Evolutionary conservation across 2,888 invertebrate genomes (phyloP).

Genomic region (Nomada hirtipes): DNA sequence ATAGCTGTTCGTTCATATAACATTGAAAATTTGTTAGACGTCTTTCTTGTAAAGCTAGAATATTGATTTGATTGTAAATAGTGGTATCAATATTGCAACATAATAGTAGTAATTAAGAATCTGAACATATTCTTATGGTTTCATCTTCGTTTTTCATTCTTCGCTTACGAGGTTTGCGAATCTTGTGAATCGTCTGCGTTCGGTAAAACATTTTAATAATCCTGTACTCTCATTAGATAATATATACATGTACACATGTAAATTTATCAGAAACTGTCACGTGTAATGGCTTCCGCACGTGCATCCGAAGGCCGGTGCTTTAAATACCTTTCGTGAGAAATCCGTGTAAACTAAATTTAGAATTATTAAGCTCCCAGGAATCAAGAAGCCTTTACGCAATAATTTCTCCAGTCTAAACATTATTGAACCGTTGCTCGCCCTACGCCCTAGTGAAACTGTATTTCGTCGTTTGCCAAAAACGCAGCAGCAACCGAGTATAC

Average conservation of each 20-base stretch:
- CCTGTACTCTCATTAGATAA: not conserved
- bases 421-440: not conserved
- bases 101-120: too few species aligned
- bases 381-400: not conserved
- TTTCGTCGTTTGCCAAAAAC: not conserved
- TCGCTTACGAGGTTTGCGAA: too few species aligned
- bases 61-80: too few species aligned
- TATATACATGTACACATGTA: not conserved
- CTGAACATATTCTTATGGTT: too few species aligned
- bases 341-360: slow-evolving; percentile 12
- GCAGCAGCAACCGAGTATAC: not conserved
- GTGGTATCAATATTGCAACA: too few species aligned
- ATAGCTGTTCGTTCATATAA: not conserved
- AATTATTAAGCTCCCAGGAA: not conserved
- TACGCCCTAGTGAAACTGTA: not conserved
- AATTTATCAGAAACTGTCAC: not conserved
- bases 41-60: too few species aligned
- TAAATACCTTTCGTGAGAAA: not conserved
- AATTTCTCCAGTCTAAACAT: not conserved
- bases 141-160: too few species aligned
- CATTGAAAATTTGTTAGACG: too few species aligned
- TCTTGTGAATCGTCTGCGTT: not conserved
- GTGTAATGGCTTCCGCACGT: slow-evolving; percentile 18
- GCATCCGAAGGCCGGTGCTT: slow-evolving; percentile 6
- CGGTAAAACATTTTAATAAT: not conserved